phyloP scores from a whole-genome alignment of 2,797 vertebrate genomes.

The Pseudomugil gertrudae region DNA sequence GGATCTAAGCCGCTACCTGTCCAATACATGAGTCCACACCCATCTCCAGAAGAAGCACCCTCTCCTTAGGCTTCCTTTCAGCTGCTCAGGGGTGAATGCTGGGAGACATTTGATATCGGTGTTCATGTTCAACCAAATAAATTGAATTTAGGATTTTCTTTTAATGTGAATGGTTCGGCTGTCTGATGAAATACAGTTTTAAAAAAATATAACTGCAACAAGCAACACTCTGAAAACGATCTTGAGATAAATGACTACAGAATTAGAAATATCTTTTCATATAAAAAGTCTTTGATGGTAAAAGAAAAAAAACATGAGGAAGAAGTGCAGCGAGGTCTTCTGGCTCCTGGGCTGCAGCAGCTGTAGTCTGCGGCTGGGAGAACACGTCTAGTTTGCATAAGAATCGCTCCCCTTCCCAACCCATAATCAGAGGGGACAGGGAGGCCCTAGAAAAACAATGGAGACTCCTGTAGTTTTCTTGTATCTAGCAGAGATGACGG shows the following conservation, averaged over 20 bases:
- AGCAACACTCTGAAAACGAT: not conserved
- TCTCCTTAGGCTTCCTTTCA: slow-evolving; percentile 50
- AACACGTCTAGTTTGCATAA: slow-evolving; percentile 71
- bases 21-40: slow-evolving; percentile 92
- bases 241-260: not conserved
- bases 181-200: not conserved
- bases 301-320: not conserved
- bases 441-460: slow-evolving; percentile 59
- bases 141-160: not conserved
- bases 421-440: slow-evolving; percentile 56
- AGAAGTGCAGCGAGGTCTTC: not conserved
- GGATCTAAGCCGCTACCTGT: slow-evolving; percentile 90
- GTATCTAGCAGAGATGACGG: slow-evolving; percentile 80
- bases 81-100: slow-evolving; percentile 24
- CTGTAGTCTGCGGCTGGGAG: slow-evolving; percentile 8
- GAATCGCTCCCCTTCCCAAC: slow-evolving; percentile 59
- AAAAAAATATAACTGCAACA: not conserved
- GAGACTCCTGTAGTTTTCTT: slow-evolving; percentile 72
- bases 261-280: not conserved
- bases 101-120: not conserved
- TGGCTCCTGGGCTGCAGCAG: slow-evolving; percentile 10
- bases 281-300: not conserved
- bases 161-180: not conserved
- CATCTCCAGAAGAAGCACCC: slow-evolving; percentile 66
- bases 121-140: not conserved